Percentiles rank a stretch among this genome's conserved stretches.
Evolutionary conservation across 2,797 vertebrate genomes (phyloP).

Genomic region (Sylvilagus floridanus): DNA sequence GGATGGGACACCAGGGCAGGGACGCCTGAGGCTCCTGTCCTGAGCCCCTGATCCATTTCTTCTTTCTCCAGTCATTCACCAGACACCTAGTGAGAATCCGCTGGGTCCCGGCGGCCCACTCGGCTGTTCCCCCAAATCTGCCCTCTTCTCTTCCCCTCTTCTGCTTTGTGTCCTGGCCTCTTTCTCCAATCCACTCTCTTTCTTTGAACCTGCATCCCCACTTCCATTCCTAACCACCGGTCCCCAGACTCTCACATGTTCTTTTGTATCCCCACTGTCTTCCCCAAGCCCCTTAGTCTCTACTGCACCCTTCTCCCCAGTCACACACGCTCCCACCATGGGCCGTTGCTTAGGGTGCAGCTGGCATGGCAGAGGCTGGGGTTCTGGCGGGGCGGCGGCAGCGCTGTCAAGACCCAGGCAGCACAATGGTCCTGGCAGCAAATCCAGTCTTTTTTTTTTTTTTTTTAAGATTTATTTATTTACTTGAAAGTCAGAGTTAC

Average conservation of each 20-base stretch:
- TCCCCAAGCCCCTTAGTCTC: background rate
- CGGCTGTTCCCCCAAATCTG: background rate
- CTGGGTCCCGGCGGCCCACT: background rate
- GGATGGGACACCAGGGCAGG: slow-evolving; percentile 42
- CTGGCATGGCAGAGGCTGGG: background rate
- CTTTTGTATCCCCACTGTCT: background rate
- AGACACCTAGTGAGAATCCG: background rate
- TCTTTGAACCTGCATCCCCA: background rate
- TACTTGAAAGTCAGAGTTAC: too few relatives aligned
- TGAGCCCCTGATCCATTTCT: background rate
- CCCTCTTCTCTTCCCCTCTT: background rate
- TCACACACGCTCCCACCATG: background rate
- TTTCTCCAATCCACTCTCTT: background rate
- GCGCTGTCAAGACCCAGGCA: background rate
- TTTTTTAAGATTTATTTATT: too few relatives aligned
- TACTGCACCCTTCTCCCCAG: background rate
- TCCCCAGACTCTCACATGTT: background rate
- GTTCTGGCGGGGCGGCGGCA: background rate
- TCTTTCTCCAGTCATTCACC: background rate
- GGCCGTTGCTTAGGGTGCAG: background rate
- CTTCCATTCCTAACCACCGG: background rate
- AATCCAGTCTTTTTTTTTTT: background rate
- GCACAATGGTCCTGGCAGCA: background rate
- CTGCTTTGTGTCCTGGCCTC: background rate
- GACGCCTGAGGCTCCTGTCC: background rate